Base-by-base conservation (phyloP, 1,140 invertebrate species). In the Rhagoletis zephyria region DNA sequence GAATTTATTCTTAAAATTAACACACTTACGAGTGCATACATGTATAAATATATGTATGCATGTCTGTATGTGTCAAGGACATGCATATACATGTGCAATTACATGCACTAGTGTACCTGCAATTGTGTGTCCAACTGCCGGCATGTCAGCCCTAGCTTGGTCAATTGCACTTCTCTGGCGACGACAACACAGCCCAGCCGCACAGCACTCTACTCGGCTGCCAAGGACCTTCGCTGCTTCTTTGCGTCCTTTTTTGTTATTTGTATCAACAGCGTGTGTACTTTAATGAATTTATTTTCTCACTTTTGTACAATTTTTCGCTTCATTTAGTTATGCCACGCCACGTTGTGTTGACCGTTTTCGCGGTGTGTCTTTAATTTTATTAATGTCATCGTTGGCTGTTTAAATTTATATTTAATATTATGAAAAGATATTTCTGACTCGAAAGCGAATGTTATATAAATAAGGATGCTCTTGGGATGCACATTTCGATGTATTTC, bases 201-300 rank as follows among this genome's bases (percentile, higher is more conserved):
- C 30, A 30, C 30, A 30, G 30, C 30, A 30, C 30, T 30, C 30
- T 30, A 30, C 30, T 30, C 30, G 30, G n/a, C 61, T 30, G 30
- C n/a, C 61, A n/a, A 4, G 12, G 61, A 4, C 61, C n/a, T n/a
- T 63, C 61, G n/a, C 12, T 63, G 4, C n/a, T 63, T n/a, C 74
- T 14, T 81, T 6, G 0, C 1, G 30, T 12, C 1, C 74, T 56
- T 30, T 16, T 51, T 16, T 56, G 10, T 10, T 19, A 16, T 56
- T 51, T 56, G 48, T 81, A 16, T 45, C 12, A 16, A 12, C 42
- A 14, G 42, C 42, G 14, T 74, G 42, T 74, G 67, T 14, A 74
- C 14, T n/a, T 12, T 81, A 81, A 81, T 81, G 74, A 81, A 42
- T 81, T 81, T 81, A 81, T 81, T 81, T 81, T 14, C 16, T 81